A percentile compares a stretch with the other conserved stretches of the same genome.
Evolutionary conservation across 2,888 invertebrate genomes (phyloP).

Genomic region (Drosophila fulvimacula): DNA sequence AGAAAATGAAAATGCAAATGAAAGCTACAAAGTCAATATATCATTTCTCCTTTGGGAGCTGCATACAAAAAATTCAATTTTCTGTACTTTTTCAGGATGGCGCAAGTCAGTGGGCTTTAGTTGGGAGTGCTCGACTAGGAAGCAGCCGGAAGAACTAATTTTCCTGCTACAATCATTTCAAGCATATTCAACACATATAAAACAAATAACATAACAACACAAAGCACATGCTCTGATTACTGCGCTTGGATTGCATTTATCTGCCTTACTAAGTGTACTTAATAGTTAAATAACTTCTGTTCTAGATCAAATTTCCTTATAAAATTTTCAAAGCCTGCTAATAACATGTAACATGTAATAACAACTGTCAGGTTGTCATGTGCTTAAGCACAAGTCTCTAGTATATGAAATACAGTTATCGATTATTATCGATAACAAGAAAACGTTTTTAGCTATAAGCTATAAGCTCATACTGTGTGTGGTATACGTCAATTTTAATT

Average conservation of each 20-base stretch:
- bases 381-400: neutral
- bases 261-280: neutral
- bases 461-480: neutral
- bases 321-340: neutral
- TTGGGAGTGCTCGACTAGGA: neutral
- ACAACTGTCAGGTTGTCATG: too few species aligned
- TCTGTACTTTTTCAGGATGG: neutral
- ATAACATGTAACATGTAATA: too few species aligned
- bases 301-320: neutral
- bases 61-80: neutral
- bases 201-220: neutral
- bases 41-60: constrained; percentile 1
- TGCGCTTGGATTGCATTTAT: neutral
- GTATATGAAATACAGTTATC: neutral
- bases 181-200: too few species aligned
- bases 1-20: constrained; percentile 4
- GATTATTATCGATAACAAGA: constrained; percentile 1
- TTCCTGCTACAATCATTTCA: too few species aligned
- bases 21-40: constrained; percentile 6
- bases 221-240: neutral
- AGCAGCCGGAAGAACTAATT: neutral
- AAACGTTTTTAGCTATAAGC: neutral
- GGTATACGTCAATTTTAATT: neutral
- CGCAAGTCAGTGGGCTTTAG: too few species aligned
- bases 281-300: neutral